Evolutionary conservation across 2,797 vertebrate species (phyloP), one percentile per base, ranked within the genome.

Genomic region (Acanthurus tractus): DNA sequence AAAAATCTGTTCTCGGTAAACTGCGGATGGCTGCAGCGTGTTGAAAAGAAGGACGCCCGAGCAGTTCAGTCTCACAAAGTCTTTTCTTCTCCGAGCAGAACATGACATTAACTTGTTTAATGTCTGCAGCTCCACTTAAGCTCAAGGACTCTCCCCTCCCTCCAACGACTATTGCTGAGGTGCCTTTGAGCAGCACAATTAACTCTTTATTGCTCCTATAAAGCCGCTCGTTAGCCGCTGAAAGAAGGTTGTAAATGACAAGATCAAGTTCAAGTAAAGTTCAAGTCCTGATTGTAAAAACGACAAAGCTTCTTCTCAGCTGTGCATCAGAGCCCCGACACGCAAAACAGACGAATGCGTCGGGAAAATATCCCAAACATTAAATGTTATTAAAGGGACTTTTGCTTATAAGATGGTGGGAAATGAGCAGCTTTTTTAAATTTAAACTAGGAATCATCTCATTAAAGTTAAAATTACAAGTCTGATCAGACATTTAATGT

Each of bases 111-210:
- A 20, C 15, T n/a, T 11, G 11, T 49, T 66, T 22, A 40, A 59
- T 57, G 15, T 77, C 29, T 23, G 54, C 29, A 29, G 65, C 76
- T 49, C 7, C 18, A 34, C 36, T 48, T n/a, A 6, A 20, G 9
- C 53, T 52, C 50, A 14, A 63, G 34, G 44, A 63, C 23, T 18
- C 58, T 42, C 3, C 29, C 12, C 45, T 29, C 54, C 6, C 22
- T 40, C 25, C 12, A 8, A 44, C 13, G 23, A 8, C 10, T 29
- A 2, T 11, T 23, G 15, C 38, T 54, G 18, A 64, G 57, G 38
- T 45, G 57, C 38, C 29, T 20, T 23, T 52, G 45, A 59, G 64
- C 70, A n/a, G 38, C 50, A 40, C 63, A 50, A 53, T 81, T 64
- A 65, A 63, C 64, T 48, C 20, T 23, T 38, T 18, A 63, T 68